Conservation (phyloP, 2,888 invertebrate species). For the Eupithecia abbreviata region DNA sequence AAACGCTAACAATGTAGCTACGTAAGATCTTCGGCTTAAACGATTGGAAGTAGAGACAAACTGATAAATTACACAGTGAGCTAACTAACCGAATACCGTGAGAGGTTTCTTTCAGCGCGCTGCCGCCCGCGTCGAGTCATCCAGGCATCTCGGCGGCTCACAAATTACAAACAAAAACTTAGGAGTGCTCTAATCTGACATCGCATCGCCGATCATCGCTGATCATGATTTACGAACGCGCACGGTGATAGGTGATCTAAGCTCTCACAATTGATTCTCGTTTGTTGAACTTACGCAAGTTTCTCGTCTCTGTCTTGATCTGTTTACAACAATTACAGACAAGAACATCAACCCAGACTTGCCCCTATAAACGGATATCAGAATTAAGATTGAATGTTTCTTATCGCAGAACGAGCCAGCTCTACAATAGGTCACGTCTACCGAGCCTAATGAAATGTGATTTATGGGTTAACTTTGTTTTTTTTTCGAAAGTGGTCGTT, state of each 20-base stretch:
- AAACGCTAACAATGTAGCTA: slow-evolving; percentile 32
- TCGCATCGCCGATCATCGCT: slow-evolving; percentile 78
- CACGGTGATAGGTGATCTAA: slow-evolving; percentile 77
- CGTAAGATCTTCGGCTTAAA: slow-evolving; percentile 26
- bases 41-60: slow-evolving; percentile 64
- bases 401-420: slow-evolving; percentile 50
- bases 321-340: slow-evolving; percentile 35
- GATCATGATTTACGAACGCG: slow-evolving; percentile 82
- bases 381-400: slow-evolving; percentile 44
- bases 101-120: slow-evolving; percentile 66
- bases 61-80: slow-evolving; percentile 66
- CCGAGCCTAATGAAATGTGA: slow-evolving; percentile 67
- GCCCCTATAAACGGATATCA: slow-evolving; percentile 29
- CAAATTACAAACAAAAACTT: slow-evolving; percentile 80
- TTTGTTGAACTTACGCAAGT: slow-evolving; percentile 65
- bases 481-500: slow-evolving; percentile 53
- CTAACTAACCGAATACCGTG: slow-evolving; percentile 66
- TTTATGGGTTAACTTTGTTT: slow-evolving; percentile 62
- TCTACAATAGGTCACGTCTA: slow-evolving; percentile 66
- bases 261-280: slow-evolving; percentile 74
- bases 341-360: slow-evolving; percentile 22
- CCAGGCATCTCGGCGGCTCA: slow-evolving; percentile 75
- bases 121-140: slow-evolving; percentile 67
- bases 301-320: slow-evolving; percentile 27
- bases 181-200: slow-evolving; percentile 79